Evolutionary conservation across 2,888 invertebrate species (phyloP).

Genomic region (Copidosoma aretas): DNA sequence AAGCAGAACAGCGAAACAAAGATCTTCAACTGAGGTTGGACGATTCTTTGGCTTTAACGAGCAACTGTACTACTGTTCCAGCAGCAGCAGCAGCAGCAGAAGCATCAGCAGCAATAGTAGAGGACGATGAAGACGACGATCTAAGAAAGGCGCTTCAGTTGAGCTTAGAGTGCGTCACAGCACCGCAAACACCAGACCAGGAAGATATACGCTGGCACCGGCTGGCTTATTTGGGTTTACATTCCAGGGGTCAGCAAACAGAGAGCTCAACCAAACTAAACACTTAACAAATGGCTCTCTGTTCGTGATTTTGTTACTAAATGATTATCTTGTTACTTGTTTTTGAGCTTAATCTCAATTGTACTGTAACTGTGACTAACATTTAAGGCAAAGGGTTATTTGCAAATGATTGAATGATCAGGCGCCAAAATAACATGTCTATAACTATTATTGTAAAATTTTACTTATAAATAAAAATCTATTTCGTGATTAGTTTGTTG

Average conservation of each 20-base stretch:
- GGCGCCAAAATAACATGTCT: constrained; percentile 27
- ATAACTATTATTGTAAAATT: constrained; percentile 36
- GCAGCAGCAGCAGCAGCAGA: not conserved
- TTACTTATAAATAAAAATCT: constrained; percentile 37
- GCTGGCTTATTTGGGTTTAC: constrained; percentile 49
- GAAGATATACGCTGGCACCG: constrained; percentile 57
- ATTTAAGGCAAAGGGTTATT: constrained; percentile 13
- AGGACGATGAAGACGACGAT: constrained; percentile 61
- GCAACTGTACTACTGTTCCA: not conserved
- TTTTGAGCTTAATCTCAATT: constrained; percentile 37
- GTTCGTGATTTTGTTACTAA: constrained; percentile 36
- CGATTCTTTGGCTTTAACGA: constrained; percentile 29
- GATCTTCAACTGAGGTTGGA: constrained; percentile 49
- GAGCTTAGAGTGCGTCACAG: constrained; percentile 62
- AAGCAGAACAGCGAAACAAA: constrained; percentile 46
- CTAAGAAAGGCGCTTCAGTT: constrained; percentile 64
- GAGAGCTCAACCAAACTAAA: constrained; percentile 57
- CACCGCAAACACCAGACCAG: constrained; percentile 58
- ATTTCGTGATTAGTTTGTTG: constrained; percentile 40
- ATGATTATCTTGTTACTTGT: constrained; percentile 39
- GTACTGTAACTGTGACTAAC: constrained; percentile 35
- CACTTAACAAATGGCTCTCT: constrained; percentile 51
- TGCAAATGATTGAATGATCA: constrained; percentile 20
- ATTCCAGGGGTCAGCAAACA: constrained; percentile 49
- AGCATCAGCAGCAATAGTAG: constrained; percentile 32